phyloP scores from a whole-genome alignment of 2,888 invertebrate genomes.

The Volucella inflata region DNA sequence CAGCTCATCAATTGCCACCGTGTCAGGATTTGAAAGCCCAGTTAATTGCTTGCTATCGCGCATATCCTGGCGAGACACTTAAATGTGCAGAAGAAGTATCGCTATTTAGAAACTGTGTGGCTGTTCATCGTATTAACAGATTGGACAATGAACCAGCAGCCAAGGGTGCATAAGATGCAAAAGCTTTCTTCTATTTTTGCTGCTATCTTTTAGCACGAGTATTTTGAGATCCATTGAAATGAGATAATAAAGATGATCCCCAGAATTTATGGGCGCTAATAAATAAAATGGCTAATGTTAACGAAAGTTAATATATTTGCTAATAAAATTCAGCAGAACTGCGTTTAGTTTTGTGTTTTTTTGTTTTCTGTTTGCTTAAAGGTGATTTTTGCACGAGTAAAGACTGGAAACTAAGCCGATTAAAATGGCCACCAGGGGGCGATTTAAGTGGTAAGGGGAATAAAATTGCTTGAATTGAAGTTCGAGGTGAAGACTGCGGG shows the following conservation, averaged over 20 bases:
- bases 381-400: too few relatives aligned
- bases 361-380: too few relatives aligned
- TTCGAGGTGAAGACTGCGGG: too few relatives aligned
- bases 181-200: neutral
- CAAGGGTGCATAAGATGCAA: slow-evolving; percentile 44
- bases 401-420: too few relatives aligned
- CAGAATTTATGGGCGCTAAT: too few relatives aligned
- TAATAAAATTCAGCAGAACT: too few relatives aligned
- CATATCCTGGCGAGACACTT: slow-evolving; percentile 86
- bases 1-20: slow-evolving; percentile 83
- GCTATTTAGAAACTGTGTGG: slow-evolving; percentile 87
- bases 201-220: slow-evolving; percentile 1
- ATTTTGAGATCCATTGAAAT: slow-evolving; percentile 10
- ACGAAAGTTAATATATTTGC: too few relatives aligned
- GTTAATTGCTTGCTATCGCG: slow-evolving; percentile 86
- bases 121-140: slow-evolving; percentile 84
- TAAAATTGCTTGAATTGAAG: too few relatives aligned
- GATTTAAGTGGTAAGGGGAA: too few relatives aligned
- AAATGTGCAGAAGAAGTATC: slow-evolving; percentile 86
- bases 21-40: slow-evolving; percentile 85
- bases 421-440: too few relatives aligned
- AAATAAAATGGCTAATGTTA: too few relatives aligned
- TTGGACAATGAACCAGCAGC: slow-evolving; percentile 77
- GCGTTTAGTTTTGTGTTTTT: too few relatives aligned
- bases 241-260: neutral